Base-by-base conservation (phyloP, 2,888 invertebrate genomes). In the Zygothrica quintamaculata region DNA sequence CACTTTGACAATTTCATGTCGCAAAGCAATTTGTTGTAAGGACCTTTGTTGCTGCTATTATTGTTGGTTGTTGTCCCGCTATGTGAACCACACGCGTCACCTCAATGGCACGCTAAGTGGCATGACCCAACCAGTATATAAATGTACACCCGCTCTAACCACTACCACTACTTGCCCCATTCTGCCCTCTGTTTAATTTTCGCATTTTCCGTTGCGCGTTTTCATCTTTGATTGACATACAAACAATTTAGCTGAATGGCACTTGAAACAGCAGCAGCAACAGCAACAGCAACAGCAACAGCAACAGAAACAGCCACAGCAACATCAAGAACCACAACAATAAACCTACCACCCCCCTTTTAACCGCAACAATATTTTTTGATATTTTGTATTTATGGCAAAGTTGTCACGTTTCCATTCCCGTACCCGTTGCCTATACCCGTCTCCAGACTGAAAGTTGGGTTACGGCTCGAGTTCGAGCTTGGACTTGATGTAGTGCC, bases 171-270 rank as follows among this genome's bases (percentile, higher is more conserved):
- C 6, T 12, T 33, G 44, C 50, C 33, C 33, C 51, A 37, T 18
- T 34, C 46, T 47, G 50, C 34, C 56, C 62, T 62, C 60, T 87
- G 78, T 87, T 87, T 87, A 85, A 86, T 87, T 87, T 88, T 88
- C 87, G 87, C 88, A 87, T 86, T 86, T 86, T 88, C 84, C 76
- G 69, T 82, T 76, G 72, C 70, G 80, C 73, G 76, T 84, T 84
- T 86, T 77, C 76, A 76, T 79, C 80, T 81, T 88, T 86, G 86
- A 86, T 86, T 88, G 86, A 88, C 86, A 82, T 71, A 87, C 84
- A 84, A 87, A 84, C 84, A 84, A 87, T 84, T 84, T 84, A 84
- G 77, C 71, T 87, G 78, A 79, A 84, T 87, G 84, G 52, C 85
- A 84, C 84, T 84, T 68, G 61, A 84, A 53, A 46, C 59, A 65